phyloP scores from a whole-genome alignment of 2,888 invertebrate species.

The Sympetrum striolatum region DNA sequence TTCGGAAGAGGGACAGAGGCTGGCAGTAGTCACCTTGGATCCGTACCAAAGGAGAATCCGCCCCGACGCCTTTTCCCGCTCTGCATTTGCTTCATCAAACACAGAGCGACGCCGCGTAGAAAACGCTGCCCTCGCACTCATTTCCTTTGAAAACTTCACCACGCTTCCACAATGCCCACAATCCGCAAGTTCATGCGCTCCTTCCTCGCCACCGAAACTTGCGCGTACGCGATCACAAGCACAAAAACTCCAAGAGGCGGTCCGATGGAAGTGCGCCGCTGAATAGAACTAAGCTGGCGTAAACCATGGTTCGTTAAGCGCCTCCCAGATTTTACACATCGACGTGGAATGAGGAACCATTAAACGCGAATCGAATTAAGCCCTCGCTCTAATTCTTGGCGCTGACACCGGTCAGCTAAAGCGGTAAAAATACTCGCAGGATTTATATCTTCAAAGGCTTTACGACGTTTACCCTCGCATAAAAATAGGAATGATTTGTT shows the following conservation, averaged over 20 bases:
- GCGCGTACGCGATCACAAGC: background rate
- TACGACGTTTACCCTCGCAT: too few species aligned
- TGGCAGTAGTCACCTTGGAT: slow-evolving; percentile 4
- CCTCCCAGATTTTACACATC: too few species aligned
- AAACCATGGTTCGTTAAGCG: too few species aligned
- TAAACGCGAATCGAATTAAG: too few species aligned
- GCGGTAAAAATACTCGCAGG: too few species aligned
- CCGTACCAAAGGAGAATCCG: background rate
- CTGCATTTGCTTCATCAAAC: background rate
- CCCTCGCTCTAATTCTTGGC: too few species aligned
- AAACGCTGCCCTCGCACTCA: slow-evolving; percentile 13
- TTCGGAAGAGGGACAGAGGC: background rate
- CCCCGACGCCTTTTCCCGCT: background rate
- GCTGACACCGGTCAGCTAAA: too few species aligned
- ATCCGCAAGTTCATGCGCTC: background rate
- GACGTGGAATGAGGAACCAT: too few species aligned
- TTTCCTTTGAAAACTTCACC: slow-evolving; percentile 30
- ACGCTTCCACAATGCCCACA: background rate
- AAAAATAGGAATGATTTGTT: too few species aligned
- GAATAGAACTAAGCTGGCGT: too few species aligned
- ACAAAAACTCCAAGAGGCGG: background rate
- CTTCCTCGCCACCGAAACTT: background rate
- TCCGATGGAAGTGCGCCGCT: too few species aligned
- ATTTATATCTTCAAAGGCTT: too few species aligned
- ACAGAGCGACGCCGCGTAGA: background rate